These are phyloP conservation scores for Micromussa lordhowensis DNA, from an alignment of 92 coral and sea anemone species.

Conservation along the genomic window DNA sequence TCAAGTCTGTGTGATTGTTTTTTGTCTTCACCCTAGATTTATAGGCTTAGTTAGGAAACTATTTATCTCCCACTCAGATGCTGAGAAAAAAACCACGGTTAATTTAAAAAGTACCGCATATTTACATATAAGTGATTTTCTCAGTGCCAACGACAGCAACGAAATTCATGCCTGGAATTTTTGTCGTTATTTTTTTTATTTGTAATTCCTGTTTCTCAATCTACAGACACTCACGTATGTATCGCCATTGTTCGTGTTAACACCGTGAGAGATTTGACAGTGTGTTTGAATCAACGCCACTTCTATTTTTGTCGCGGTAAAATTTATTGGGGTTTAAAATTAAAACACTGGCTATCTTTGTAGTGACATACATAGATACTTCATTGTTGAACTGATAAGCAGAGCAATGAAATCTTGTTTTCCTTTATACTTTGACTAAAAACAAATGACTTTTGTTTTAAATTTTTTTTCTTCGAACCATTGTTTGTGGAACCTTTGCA, in stretches of 20 bases:
- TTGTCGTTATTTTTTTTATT: neutral
- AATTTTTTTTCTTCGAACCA: neutral
- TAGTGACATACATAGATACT: neutral
- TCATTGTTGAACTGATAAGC: neutral
- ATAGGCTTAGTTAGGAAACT: slow-evolving; percentile 15
- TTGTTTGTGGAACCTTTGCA: neutral
- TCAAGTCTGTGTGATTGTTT: neutral
- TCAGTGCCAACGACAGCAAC: neutral
- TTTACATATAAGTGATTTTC: slow-evolving; percentile 17
- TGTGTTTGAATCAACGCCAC: neutral
- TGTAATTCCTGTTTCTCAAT: neutral
- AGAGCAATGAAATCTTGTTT: neutral
- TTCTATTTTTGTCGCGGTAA: neutral
- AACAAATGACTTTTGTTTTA: neutral
- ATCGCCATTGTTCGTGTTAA: slow-evolving; percentile 3
- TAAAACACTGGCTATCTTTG: neutral
- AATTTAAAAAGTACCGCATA: slow-evolving; percentile 26
- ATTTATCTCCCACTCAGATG: slow-evolving; percentile 11
- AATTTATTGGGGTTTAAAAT: neutral
- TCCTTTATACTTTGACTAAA: neutral
- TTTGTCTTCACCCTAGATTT: neutral
- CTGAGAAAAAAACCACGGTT: slow-evolving; percentile 14
- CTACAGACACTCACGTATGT: neutral
- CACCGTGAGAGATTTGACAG: neutral
- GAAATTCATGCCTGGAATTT: neutral